Base-by-base conservation (phyloP, 1,140 invertebrate genomes). In the Plodia interpunctella region DNA sequence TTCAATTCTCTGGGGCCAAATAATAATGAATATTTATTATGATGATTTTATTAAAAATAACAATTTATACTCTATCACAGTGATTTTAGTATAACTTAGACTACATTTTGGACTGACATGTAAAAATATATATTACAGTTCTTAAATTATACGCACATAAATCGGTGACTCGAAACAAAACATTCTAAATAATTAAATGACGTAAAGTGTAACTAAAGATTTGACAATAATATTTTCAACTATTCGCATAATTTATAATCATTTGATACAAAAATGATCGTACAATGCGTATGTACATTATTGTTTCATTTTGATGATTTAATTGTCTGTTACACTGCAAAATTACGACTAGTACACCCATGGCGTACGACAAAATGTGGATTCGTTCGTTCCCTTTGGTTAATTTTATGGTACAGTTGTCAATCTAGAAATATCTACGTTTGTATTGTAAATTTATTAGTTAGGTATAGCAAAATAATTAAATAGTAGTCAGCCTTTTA, bases 31-130 rank as follows among this genome's bases (percentile, higher is more conserved):
- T 25, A 5, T 49, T 57, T 38, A 10, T 55, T 49, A 44, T 49
- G 17, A 66, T 55, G 50, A 13, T 35, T 57, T 35, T 57, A 63
- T 60, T 54, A 63, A 60, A 69, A 61, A 66, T 49, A 59, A 55
- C 60, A 32, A 52, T 70, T 66, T 70, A 64, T 65, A 63, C 32
- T 50, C 62, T 75, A 75, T 75, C 69, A 75, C 70, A 74, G 72
- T 69, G 64, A 67, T 57, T 64, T 72, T 64, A 61, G 38, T 15
- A 17, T 44, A 44, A 15, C 38, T 44, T 44, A 44, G 1, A 44
- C 38, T 15, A 44, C 5, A 44, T 44, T 44, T 44, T 44, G 38
- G n/a, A 44, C 38, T 17, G 38, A 44, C 10, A 44, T 44, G 15
- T 44, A 44, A 44, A 44, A 44, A 44, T 15, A 17, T 44, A 15